Conservation (phyloP, 2,888 invertebrate species). For the Schrankia costaestrigalis region DNA sequence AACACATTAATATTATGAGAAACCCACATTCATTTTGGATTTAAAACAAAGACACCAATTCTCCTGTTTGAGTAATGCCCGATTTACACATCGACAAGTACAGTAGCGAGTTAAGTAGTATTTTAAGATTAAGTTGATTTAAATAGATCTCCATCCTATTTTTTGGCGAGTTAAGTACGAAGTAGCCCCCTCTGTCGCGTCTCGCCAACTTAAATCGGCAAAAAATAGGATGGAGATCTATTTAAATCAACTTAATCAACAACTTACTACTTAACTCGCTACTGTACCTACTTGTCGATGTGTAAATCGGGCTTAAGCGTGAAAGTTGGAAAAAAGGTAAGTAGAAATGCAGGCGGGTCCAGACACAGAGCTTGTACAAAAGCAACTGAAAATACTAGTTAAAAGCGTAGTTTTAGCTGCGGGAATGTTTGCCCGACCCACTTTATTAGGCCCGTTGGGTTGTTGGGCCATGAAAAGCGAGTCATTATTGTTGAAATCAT, state of each 20-base stretch:
- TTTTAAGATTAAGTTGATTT: too few relatives aligned
- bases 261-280: too few relatives aligned
- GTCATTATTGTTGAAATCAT: conserved; percentile 8
- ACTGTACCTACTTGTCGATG: too few relatives aligned
- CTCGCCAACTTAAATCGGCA: too few relatives aligned
- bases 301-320: conserved; percentile 24
- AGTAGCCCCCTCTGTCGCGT: too few relatives aligned
- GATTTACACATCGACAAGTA: too few relatives aligned
- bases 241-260: too few relatives aligned
- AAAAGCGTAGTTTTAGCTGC: conserved; percentile 68
- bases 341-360: conserved; percentile 29
- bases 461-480: conserved; percentile 38
- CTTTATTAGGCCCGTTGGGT: conserved; percentile 63
- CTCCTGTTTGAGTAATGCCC: too few relatives aligned
- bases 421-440: conserved; percentile 70
- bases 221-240: too few relatives aligned
- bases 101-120: too few relatives aligned
- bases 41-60: conserved; percentile 39
- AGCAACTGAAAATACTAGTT: conserved; percentile 70
- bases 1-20: conserved; percentile 12
- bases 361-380: conserved; percentile 56
- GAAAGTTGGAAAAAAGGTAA: conserved; percentile 38
- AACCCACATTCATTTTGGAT: conserved; percentile 17
- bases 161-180: too few relatives aligned
- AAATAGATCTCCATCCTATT: too few relatives aligned